Evolutionary conservation across 1,140 invertebrate species (phyloP).

Genomic region (Parapsyche elsis): DNA sequence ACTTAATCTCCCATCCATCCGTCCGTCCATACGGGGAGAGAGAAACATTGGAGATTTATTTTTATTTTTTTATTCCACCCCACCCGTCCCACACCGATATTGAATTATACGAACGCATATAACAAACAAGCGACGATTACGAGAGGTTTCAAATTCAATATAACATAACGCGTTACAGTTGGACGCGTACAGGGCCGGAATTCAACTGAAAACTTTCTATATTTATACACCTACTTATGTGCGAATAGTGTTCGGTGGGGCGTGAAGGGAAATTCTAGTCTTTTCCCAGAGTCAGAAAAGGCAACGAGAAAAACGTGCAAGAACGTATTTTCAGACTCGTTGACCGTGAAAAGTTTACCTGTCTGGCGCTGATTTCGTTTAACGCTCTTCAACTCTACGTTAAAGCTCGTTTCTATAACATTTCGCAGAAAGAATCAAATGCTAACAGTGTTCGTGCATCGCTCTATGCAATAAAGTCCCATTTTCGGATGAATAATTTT

Average conservation of each 20-base stretch:
- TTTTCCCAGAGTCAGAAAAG: conserved; percentile 5
- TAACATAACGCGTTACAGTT: no score
- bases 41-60: neutral
- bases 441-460: no score
- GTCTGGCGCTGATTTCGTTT: conserved; percentile 39
- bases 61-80: neutral
- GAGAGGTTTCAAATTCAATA: no score
- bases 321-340: conserved; percentile 27
- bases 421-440: no score
- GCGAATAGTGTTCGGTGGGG: no score
- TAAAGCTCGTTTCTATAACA: no score
- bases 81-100: neutral
- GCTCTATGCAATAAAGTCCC: no score
- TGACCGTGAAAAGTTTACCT: conserved; percentile 40
- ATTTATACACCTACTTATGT: neutral
- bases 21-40: neutral
- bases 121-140: neutral
- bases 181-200: no score
- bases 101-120: conserved; percentile 10
- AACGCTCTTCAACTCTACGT: neutral
- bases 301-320: neutral
- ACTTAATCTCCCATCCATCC: conserved; percentile 2
- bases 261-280: neutral
- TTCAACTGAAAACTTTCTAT: neutral
- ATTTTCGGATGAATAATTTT: no score